These are phyloP conservation scores for Pyrocephalus nanus DNA, from an alignment of 2,797 vertebrate genomes.

Conservation along the genomic window DNA sequence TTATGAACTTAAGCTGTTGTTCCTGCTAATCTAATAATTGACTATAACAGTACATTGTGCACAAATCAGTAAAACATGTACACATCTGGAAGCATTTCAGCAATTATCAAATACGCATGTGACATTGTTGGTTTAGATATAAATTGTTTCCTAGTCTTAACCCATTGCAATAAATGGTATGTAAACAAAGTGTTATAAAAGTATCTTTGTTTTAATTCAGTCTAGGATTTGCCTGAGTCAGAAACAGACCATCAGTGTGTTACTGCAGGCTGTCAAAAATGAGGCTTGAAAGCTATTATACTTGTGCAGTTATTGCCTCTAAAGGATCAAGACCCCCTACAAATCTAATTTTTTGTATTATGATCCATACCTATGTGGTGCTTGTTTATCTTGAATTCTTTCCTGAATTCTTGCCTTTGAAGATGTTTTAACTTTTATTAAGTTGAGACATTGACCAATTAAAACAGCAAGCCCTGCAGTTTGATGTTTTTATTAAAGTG, in stretches of 20 bases:
- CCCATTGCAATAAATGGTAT: background rate
- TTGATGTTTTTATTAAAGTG: background rate
- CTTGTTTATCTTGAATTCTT: background rate
- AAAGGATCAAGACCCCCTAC: background rate
- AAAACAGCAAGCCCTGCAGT: background rate
- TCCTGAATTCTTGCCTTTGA: background rate
- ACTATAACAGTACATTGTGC: background rate
- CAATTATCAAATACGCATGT: background rate
- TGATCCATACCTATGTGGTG: background rate
- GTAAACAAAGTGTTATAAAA: background rate
- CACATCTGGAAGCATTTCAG: slow-evolving; percentile 25
- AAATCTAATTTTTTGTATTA: background rate
- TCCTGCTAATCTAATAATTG: slow-evolving; percentile 18
- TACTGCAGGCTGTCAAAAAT: background rate
- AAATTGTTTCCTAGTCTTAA: slow-evolving; percentile 25
- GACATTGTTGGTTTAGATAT: background rate
- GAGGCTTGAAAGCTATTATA: background rate
- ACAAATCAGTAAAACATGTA: background rate
- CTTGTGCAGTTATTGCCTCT: background rate
- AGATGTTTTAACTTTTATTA: background rate
- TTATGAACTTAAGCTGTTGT: background rate
- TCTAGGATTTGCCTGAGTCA: background rate
- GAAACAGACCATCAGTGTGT: background rate
- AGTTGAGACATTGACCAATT: background rate
- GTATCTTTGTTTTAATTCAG: background rate